Evolutionary conservation across 2,797 vertebrate species (phyloP).

Genomic region (Acanthopagrus latus): DNA sequence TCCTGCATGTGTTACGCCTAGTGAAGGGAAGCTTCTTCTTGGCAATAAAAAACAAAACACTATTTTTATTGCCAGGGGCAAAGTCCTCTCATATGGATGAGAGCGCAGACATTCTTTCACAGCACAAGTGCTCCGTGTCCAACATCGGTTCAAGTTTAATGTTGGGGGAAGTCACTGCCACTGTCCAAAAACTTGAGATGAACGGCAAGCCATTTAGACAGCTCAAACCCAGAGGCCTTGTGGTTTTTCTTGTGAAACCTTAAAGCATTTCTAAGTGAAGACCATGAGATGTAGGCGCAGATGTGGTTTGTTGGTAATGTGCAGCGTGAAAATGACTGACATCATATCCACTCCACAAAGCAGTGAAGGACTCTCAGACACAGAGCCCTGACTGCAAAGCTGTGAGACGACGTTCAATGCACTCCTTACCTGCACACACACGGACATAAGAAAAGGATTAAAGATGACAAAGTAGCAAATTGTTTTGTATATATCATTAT

Average conservation of each 20-base stretch:
- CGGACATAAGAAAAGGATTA: background rate
- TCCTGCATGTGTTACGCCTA: slow-evolving; percentile 30
- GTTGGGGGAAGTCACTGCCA: slow-evolving; percentile 14
- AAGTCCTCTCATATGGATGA: slow-evolving; percentile 34
- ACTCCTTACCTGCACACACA: slow-evolving; percentile 90
- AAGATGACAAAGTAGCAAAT: too few relatives aligned
- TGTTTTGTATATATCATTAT: too few relatives aligned
- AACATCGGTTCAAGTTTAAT: slow-evolving; percentile 23
- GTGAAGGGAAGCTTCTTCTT: slow-evolving; percentile 36
- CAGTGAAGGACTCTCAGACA: slow-evolving; percentile 79
- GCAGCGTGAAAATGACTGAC: slow-evolving; percentile 52
- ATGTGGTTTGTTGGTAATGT: slow-evolving; percentile 43
- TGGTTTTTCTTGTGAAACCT: slow-evolving; percentile 39
- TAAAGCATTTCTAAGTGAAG: slow-evolving; percentile 36
- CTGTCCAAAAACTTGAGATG: slow-evolving; percentile 15
- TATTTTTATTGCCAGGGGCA: slow-evolving; percentile 24
- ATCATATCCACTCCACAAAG: slow-evolving; percentile 31
- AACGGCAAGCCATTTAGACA: slow-evolving; percentile 17
- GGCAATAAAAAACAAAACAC: slow-evolving; percentile 16
- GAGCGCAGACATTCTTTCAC: slow-evolving; percentile 32
- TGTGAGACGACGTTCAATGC: slow-evolving; percentile 94
- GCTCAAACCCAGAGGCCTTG: slow-evolving; percentile 7
- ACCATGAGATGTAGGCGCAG: slow-evolving; percentile 20
- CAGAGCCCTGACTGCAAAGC: slow-evolving; percentile 92
- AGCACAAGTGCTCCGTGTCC: slow-evolving; percentile 26